These are phyloP conservation scores for Aspidiotus rigidus DNA, from an alignment of 2,888 invertebrate genomes.

Conservation along the genomic window DNA sequence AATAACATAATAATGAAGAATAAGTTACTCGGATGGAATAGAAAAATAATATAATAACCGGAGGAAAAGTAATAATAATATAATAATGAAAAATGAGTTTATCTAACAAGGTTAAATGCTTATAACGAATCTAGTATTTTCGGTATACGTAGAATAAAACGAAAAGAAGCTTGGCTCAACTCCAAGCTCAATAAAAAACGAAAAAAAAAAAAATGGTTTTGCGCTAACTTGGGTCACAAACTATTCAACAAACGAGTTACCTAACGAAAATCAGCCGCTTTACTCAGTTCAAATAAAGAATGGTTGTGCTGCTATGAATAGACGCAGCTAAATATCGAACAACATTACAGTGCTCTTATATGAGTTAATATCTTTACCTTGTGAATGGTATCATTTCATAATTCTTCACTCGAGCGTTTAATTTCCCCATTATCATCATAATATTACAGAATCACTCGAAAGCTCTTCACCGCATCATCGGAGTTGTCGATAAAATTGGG, in stretches of 20 bases:
- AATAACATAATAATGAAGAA: too few relatives aligned
- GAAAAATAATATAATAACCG: too few relatives aligned
- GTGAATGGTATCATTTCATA: constrained; percentile 1
- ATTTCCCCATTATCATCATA: too few relatives aligned
- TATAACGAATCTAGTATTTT: constrained; percentile 24
- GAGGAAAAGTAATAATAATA: not conserved
- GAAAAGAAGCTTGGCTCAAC: constrained; percentile 15
- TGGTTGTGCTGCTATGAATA: constrained; percentile 20
- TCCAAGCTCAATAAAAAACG: constrained; percentile 30
- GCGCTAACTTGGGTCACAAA: constrained; percentile 22
- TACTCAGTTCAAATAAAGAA: constrained; percentile 26
- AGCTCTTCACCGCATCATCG: too few relatives aligned
- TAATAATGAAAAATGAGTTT: constrained; percentile 20
- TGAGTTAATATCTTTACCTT: not conserved
- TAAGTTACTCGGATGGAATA: too few relatives aligned
- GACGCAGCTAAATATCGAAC: constrained; percentile 18
- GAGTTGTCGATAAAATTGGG: too few relatives aligned
- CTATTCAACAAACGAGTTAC: constrained; percentile 27
- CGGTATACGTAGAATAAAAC: constrained; percentile 21
- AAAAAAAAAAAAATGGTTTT: constrained; percentile 19
- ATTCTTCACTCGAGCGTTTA: too few relatives aligned
- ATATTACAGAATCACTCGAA: too few relatives aligned
- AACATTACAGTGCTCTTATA: not conserved
- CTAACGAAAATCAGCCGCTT: constrained; percentile 23
- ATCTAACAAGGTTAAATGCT: constrained; percentile 26